A percentile compares a stretch with the other conserved stretches of the same genome.
These are phyloP conservation scores for Ambastaia sidthimunki DNA, from an alignment of 2,797 vertebrate species.

Conservation along the genomic window DNA sequence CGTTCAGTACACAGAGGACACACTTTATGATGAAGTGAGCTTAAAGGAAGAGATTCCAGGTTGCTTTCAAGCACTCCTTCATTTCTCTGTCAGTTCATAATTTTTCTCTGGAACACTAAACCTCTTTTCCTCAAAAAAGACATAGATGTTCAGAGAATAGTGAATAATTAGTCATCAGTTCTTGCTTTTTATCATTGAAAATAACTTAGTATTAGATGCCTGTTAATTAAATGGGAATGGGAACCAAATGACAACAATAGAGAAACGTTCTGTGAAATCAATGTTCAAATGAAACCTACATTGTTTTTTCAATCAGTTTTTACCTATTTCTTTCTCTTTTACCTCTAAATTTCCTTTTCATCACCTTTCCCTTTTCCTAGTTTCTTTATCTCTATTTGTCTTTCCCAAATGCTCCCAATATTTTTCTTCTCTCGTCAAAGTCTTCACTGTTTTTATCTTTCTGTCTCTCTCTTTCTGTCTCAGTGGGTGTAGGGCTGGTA, in stretches of 20 bases:
- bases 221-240: no score
- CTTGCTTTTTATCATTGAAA: no score
- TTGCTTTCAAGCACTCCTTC: neutral
- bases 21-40: slow-evolving; percentile 77
- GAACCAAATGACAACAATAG: no score
- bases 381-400: neutral
- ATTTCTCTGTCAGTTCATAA: neutral
- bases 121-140: neutral
- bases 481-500: slow-evolving; percentile 62
- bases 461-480: slow-evolving; percentile 56
- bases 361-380: neutral
- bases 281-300: no score
- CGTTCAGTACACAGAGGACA: slow-evolving; percentile 79
- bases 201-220: no score
- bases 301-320: no score
- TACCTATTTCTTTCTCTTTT: no score
- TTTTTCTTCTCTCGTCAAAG: neutral
- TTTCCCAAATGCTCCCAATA: neutral
- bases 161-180: neutral
- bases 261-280: no score
- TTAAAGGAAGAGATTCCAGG: slow-evolving; percentile 48
- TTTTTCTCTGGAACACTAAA: slow-evolving; percentile 3
- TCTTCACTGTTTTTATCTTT: slow-evolving; percentile 16
- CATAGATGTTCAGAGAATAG: neutral
- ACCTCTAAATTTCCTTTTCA: neutral